Conservation (phyloP, 2,113 vertebrate species). For the Paramisgurnus dabryanus region DNA sequence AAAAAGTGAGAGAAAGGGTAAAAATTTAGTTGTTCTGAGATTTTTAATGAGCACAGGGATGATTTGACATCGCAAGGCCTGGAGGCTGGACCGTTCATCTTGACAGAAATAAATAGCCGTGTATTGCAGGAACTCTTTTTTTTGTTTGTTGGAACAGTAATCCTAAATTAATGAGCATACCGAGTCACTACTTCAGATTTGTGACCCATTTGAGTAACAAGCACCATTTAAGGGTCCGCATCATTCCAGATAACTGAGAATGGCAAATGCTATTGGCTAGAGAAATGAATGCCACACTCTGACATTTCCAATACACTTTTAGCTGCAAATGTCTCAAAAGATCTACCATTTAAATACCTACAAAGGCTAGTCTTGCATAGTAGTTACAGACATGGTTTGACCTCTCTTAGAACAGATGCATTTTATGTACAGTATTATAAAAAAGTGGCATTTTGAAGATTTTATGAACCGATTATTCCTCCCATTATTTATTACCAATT, state of each 20-base stretch:
- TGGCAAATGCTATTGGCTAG: conserved; percentile 38
- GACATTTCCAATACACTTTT: conserved; percentile 39
- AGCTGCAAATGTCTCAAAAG: conserved; percentile 36
- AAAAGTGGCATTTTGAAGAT: too few species aligned
- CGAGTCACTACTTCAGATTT: conserved; percentile 12
- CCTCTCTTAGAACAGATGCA: not conserved
- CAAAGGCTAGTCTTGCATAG: not conserved
- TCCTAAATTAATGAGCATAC: conserved; percentile 40
- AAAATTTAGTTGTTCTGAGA: conserved; percentile 35
- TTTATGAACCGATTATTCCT: too few species aligned
- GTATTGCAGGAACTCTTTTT: conserved; percentile 17
- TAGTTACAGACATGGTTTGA: not conserved
- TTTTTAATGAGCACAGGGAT: conserved; percentile 39
- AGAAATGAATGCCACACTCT: conserved; percentile 32
- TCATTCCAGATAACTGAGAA: conserved; percentile 19
- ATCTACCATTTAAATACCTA: conserved; percentile 40
- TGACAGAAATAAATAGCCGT: conserved; percentile 21
- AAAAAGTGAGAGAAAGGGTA: conserved; percentile 8
- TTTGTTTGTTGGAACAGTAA: conserved; percentile 27
- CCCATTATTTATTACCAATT: too few species aligned
- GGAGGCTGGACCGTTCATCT: conserved; percentile 30
- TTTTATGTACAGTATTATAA: too few species aligned
- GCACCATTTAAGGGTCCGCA: conserved; percentile 23
- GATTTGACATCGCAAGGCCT: conserved; percentile 36
- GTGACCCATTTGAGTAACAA: conserved; percentile 34